Evolutionary conservation across 1,140 invertebrate genomes (phyloP).

Genomic region (Sipha flava): DNA sequence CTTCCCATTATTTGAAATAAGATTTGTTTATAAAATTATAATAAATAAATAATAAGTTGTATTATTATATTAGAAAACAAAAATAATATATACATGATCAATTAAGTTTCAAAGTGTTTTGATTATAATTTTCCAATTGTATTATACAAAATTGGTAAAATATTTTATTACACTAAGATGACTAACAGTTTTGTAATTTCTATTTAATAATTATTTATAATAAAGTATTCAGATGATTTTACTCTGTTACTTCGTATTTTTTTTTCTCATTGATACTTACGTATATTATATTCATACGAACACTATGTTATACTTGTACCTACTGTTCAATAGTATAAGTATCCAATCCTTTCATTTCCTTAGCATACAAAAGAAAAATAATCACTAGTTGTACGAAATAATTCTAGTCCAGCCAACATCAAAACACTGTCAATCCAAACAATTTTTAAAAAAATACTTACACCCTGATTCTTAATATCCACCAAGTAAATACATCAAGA

Average conservation of each 20-base stretch:
- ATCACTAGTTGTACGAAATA: no score
- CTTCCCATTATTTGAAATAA: neutral
- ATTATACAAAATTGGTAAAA: constrained; percentile 3
- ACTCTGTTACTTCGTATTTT: neutral
- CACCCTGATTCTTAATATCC: no score
- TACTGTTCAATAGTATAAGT: no score
- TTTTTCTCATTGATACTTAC: neutral
- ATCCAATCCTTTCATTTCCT: no score
- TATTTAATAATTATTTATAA: constrained; percentile 17
- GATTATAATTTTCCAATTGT: neutral
- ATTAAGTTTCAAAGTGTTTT: constrained; percentile 1
- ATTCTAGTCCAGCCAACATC: no score
- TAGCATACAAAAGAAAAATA: no score
- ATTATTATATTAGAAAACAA: neutral
- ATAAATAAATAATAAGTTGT: constrained; percentile 2
- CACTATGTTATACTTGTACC: no score
- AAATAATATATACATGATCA: neutral
- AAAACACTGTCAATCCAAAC: no score
- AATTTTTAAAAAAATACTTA: no score
- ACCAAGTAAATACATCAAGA: no score
- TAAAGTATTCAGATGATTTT: constrained; percentile 6
- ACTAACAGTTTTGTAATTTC: constrained; percentile 5
- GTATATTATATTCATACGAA: no score
- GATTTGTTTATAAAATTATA: neutral
- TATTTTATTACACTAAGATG: constrained; percentile 10